A percentile compares a stretch with the other conserved stretches of the same genome.
These are phyloP conservation scores for Solenodon paradoxus DNA, from an alignment of 2,113 vertebrate species.

Conservation along the genomic window DNA sequence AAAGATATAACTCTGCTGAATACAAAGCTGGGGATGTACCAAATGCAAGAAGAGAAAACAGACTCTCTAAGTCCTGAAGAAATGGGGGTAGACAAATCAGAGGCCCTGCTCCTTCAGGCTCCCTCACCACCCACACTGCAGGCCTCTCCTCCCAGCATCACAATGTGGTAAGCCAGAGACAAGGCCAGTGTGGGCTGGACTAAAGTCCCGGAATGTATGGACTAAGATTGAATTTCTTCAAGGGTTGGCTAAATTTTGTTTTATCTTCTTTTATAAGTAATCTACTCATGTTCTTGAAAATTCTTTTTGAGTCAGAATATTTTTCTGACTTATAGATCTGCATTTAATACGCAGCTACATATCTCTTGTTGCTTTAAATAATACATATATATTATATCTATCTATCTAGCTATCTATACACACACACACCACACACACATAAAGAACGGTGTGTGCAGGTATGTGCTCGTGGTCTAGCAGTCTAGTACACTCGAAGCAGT, in stretches of 20 bases:
- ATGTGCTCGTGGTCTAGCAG: too few relatives aligned
- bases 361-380: not conserved
- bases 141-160: not conserved
- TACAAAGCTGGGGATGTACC: not conserved
- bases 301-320: not conserved
- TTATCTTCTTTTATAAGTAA: constrained; percentile 6
- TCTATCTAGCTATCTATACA: too few relatives aligned
- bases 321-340: not conserved
- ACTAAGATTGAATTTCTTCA: not conserved
- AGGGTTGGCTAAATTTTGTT: not conserved
- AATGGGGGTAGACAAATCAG: not conserved
- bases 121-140: accelerated
- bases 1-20: constrained; percentile 29
- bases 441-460: too few relatives aligned
- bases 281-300: not conserved
- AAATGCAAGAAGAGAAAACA: not conserved
- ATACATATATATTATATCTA: not conserved
- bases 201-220: not conserved
- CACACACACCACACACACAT: too few relatives aligned
- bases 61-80: not conserved
- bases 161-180: constrained; percentile 29
- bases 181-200: not conserved
- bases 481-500: too few relatives aligned
- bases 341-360: not conserved
- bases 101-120: not conserved